phyloP scores from a whole-genome alignment of 2,113 vertebrate species.

The Notothenia coriiceps region DNA sequence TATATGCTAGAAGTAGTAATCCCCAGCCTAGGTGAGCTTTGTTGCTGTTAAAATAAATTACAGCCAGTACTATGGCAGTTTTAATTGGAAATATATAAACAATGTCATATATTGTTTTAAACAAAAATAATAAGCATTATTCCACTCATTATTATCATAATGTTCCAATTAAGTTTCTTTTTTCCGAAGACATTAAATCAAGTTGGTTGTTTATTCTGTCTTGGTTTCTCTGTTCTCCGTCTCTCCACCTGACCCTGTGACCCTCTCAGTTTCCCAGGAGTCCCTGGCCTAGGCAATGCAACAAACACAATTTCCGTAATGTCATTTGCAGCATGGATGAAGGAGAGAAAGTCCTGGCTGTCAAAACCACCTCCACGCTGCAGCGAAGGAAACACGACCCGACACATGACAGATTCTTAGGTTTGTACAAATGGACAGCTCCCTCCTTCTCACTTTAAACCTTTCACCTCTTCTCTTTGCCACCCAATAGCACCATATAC shows the following conservation, averaged over 20 bases:
- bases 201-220: conserved; percentile 23
- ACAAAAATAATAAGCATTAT: not conserved
- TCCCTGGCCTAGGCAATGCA: conserved; percentile 84
- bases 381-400: conserved; percentile 87
- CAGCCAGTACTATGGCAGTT: not conserved
- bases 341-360: conserved; percentile 90
- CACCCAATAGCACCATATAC: conserved; percentile 24
- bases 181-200: not conserved
- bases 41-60: conserved; percentile 17
- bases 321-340: conserved; percentile 94
- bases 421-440: conserved; percentile 97
- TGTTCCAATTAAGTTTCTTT: not conserved
- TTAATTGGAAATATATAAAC: not conserved
- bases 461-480: conserved; percentile 45
- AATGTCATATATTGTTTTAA: not conserved
- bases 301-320: conserved; percentile 99
- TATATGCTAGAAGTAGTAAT: conserved; percentile 52
- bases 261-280: conserved; percentile 90
- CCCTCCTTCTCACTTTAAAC: conserved; percentile 64
- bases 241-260: conserved; percentile 85
- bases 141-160: not conserved
- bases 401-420: conserved; percentile 98
- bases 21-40: conserved; percentile 30
- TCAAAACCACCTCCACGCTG: conserved; percentile 88
- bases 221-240: conserved; percentile 15